A percentile compares a stretch with the other conserved stretches of the same genome.
Conservation (phyloP, 2,888 invertebrate species). For the Leptinotarsa tumamoca region DNA sequence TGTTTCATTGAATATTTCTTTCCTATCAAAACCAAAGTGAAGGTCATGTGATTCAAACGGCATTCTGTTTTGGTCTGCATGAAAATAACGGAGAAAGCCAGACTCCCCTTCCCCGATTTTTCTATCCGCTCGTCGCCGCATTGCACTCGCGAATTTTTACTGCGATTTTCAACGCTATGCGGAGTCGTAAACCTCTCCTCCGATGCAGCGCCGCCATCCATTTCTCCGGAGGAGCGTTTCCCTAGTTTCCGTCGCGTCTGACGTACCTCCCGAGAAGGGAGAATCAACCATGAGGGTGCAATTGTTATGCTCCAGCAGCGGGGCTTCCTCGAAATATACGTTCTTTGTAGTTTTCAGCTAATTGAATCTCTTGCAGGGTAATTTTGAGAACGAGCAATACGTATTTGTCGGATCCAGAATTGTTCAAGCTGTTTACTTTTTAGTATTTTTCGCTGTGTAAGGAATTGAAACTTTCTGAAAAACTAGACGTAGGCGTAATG, state of each 20-base stretch:
- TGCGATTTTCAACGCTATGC: conserved; percentile 5
- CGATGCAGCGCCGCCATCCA: background rate
- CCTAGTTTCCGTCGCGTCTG: background rate
- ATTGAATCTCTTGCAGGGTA: conserved; percentile 2
- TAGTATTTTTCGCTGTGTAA: too few species aligned
- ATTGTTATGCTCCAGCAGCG: background rate
- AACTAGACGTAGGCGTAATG: too few species aligned
- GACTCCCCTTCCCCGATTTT: too few species aligned
- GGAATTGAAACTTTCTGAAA: too few species aligned
- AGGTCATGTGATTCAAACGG: too few species aligned
- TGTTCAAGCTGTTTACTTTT: background rate
- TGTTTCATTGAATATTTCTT: too few species aligned
- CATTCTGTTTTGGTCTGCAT: too few species aligned
- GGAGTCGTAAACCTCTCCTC: background rate
- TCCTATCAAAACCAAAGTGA: too few species aligned
- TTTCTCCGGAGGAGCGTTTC: background rate
- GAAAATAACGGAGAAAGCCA: too few species aligned
- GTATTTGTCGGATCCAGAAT: background rate
- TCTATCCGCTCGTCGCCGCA: background rate
- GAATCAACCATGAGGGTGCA: conserved; percentile 8
- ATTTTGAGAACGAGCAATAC: background rate
- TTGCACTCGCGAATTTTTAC: background rate
- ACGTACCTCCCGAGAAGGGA: background rate
- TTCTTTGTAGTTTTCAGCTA: conserved; percentile 18
- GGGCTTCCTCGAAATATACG: conserved; percentile 10